Evolutionary conservation across 2,797 vertebrate genomes (phyloP).

Genomic region (Acipenser transmontanus): DNA sequence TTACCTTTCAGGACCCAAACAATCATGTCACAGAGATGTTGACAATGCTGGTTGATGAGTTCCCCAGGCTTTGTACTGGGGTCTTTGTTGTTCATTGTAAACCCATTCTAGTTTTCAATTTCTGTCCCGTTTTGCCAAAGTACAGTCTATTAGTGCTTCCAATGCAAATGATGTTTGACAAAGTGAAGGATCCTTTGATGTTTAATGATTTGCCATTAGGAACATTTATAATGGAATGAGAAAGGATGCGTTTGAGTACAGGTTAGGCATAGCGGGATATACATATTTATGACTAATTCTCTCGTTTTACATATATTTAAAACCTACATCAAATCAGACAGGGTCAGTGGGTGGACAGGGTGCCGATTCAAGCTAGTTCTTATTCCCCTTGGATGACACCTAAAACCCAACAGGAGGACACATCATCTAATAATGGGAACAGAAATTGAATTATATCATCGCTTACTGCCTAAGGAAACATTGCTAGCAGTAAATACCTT

Average conservation of each 20-base stretch:
- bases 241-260: not conserved
- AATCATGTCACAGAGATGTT: not conserved
- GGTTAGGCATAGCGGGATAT: not conserved
- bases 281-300: conserved; percentile 7
- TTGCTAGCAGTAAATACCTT: not conserved
- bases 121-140: not conserved
- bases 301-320: conserved; percentile 4
- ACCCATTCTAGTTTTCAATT: conserved; percentile 2
- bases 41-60: not conserved
- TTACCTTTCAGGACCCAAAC: conserved; percentile 6
- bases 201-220: conserved; percentile 4
- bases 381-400: not conserved
- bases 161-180: not conserved
- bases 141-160: not conserved
- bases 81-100: not conserved
- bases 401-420: not conserved
- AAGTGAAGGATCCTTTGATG: not conserved
- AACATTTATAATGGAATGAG: conserved; percentile 1
- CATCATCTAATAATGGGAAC: not conserved
- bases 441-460: conserved; percentile 1
- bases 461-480: not conserved
- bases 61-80: not conserved
- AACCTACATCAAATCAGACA: not conserved
- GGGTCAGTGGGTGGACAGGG: conserved; percentile 5
- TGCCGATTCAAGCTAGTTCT: not conserved